phyloP scores from a whole-genome alignment of 2,113 vertebrate species.

The Oryzias curvinotus region DNA sequence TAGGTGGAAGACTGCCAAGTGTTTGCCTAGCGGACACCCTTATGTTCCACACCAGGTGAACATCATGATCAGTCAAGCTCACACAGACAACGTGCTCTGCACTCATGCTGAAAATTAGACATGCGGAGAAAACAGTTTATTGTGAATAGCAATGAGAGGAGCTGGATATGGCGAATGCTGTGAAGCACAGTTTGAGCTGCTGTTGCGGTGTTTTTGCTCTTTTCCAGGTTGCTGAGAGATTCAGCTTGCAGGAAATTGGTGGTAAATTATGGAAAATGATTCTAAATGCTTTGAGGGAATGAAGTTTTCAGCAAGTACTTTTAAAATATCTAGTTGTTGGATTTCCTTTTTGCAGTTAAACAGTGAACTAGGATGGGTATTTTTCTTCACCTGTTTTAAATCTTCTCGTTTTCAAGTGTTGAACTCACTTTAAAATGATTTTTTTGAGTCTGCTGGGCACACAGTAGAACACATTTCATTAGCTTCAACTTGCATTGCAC shows the following conservation, averaged over 20 bases:
- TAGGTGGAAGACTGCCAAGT: conserved; percentile 40
- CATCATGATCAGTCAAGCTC: conserved; percentile 40
- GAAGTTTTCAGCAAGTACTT: background rate
- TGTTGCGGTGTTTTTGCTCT: conserved; percentile 12
- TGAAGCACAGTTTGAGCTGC: conserved; percentile 39
- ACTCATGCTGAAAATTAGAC: conserved; percentile 15
- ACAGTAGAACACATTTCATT: background rate
- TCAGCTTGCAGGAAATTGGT: background rate
- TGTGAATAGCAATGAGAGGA: conserved; percentile 18
- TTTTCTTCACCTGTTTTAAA: background rate
- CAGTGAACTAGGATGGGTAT: background rate
- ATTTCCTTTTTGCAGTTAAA: background rate
- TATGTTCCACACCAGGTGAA: conserved; percentile 44
- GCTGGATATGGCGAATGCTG: conserved; percentile 6
- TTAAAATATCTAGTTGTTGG: background rate
- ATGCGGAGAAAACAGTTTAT: conserved; percentile 10
- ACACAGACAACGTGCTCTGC: conserved; percentile 23
- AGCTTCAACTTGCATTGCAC: conserved; percentile 10
- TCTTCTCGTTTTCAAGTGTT: background rate
- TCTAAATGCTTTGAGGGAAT: background rate
- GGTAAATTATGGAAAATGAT: conserved; percentile 16
- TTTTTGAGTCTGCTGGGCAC: background rate
- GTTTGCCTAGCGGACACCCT: conserved; percentile 55
- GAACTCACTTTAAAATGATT: background rate
- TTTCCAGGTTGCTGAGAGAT: conserved; percentile 27